A percentile compares a stretch with the other conserved stretches of the same genome.
Conservation (phyloP, 2,113 vertebrate species). For the Scalopus aquaticus region DNA sequence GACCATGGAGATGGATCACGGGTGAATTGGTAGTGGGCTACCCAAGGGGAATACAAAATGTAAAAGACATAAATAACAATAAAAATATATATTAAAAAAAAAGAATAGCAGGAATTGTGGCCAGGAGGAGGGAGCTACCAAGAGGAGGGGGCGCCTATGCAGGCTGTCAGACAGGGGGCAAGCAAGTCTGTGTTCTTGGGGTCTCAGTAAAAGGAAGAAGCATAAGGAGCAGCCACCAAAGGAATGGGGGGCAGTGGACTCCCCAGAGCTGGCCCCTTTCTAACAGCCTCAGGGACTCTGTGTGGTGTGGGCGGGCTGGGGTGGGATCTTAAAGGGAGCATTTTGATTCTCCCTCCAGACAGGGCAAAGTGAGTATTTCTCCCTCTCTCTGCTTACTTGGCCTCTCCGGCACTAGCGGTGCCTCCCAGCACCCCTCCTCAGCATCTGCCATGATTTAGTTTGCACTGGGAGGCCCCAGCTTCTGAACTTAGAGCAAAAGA, state of each 20-base stretch:
- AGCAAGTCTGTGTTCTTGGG: not conserved
- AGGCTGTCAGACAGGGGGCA: not conserved
- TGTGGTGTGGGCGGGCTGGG: fast-evolving
- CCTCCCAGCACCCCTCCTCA: not conserved
- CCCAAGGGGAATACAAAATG: no score
- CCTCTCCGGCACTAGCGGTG: not conserved
- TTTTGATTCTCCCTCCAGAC: not conserved
- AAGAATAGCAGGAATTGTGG: not conserved
- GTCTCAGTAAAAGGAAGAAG: not conserved
- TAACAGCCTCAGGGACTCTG: not conserved
- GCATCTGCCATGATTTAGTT: not conserved
- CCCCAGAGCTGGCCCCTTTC: fast-evolving
- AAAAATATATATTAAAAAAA: no score
- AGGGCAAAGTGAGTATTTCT: not conserved
- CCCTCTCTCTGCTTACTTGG: not conserved
- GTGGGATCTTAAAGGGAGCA: not conserved
- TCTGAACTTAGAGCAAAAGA: not conserved
- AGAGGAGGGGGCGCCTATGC: not conserved
- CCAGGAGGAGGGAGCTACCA: not conserved
- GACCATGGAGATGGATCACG: no score
- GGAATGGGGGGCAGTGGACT: not conserved
- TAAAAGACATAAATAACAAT: no score
- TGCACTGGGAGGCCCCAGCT: not conserved
- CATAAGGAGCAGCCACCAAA: fast-evolving
- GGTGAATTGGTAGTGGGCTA: no score